Evolutionary conservation across 2,113 vertebrate species (phyloP).

Genomic region (Formicarius rufipectus): DNA sequence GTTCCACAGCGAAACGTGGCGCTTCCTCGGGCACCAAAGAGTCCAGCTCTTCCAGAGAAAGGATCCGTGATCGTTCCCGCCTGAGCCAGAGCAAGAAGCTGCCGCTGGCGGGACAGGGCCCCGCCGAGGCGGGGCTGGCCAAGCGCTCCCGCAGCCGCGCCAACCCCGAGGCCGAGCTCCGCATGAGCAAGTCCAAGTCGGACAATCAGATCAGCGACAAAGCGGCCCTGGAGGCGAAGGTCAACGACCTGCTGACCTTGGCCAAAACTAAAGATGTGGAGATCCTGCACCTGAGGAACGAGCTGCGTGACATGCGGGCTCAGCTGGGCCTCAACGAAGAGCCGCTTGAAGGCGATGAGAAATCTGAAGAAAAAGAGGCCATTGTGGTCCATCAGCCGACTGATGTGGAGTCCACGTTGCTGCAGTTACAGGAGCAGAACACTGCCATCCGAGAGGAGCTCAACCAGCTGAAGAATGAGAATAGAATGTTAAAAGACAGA

Average conservation of each 20-base stretch:
- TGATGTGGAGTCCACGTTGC: slow-evolving; percentile 86
- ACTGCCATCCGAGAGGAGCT: slow-evolving; percentile 89
- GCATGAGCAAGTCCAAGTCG: slow-evolving; percentile 94
- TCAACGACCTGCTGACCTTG: slow-evolving; percentile 88
- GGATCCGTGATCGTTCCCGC: slow-evolving; percentile 84
- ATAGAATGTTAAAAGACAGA: slow-evolving; percentile 93
- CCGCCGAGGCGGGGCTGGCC: slow-evolving; percentile 63
- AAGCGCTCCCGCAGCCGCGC: slow-evolving; percentile 85
- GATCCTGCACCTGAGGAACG: slow-evolving; percentile 86
- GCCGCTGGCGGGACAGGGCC: slow-evolving; percentile 71
- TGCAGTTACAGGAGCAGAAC: slow-evolving; percentile 92
- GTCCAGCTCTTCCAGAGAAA: slow-evolving; percentile 83
- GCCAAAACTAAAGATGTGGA: slow-evolving; percentile 93
- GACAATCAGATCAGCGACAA: slow-evolving; percentile 93
- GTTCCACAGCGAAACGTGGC: slow-evolving; percentile 79
- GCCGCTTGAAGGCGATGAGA: slow-evolving; percentile 66
- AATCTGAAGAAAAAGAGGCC: slow-evolving; percentile 78
- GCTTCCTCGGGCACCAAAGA: slow-evolving; percentile 85
- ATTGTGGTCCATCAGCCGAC: slow-evolving; percentile 79
- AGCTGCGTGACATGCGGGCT: slow-evolving; percentile 87
- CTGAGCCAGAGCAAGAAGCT: slow-evolving; percentile 83
- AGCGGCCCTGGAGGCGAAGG: slow-evolving; percentile 87
- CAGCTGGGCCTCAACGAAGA: slow-evolving; percentile 84
- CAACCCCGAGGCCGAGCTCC: slow-evolving; percentile 77
- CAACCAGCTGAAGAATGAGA: slow-evolving; percentile 91